Evolutionary conservation across 2,888 invertebrate genomes (phyloP).

Genomic region (Punctoribates punctum): DNA sequence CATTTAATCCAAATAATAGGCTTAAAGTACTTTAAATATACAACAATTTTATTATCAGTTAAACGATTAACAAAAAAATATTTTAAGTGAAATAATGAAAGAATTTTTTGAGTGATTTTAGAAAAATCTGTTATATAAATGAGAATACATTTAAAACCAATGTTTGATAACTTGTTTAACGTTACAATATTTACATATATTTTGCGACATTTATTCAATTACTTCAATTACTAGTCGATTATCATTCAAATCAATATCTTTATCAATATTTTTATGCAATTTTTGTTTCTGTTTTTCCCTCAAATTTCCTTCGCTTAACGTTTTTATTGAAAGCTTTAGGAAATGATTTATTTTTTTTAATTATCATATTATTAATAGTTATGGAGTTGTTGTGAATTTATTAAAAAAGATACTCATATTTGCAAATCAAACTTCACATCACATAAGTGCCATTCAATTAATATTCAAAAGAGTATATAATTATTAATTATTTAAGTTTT

Average conservation of each 20-base stretch:
- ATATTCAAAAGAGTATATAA: slow-evolving; percentile 23
- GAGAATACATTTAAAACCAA: neutral
- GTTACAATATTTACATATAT: slow-evolving; percentile 34
- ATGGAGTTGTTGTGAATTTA: neutral
- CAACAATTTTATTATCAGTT: neutral
- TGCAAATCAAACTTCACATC: slow-evolving; percentile 34
- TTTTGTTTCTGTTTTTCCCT: slow-evolving; percentile 22
- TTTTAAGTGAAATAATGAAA: neutral
- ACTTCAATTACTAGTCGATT: neutral
- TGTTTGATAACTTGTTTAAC: neutral
- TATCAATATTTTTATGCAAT: slow-evolving; percentile 37
- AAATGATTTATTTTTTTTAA: slow-evolving; percentile 3
- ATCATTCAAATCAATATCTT: slow-evolving; percentile 6
- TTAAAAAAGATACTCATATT: slow-evolving; percentile 35
- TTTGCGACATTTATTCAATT: slow-evolving; percentile 14
- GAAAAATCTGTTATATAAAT: neutral
- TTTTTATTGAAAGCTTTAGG: slow-evolving; percentile 7
- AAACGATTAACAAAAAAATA: slow-evolving; percentile 1
- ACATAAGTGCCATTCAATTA: slow-evolving; percentile 31
- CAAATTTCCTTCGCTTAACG: neutral
- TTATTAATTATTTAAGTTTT: neutral
- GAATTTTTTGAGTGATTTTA: slow-evolving; percentile 9
- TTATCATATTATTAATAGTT: slow-evolving; percentile 26
- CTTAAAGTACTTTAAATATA: slow-evolving; percentile 17
- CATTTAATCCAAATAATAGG: slow-evolving; percentile 2